Conservation (phyloP, 2,888 invertebrate genomes). For the Nebria brevicollis region DNA sequence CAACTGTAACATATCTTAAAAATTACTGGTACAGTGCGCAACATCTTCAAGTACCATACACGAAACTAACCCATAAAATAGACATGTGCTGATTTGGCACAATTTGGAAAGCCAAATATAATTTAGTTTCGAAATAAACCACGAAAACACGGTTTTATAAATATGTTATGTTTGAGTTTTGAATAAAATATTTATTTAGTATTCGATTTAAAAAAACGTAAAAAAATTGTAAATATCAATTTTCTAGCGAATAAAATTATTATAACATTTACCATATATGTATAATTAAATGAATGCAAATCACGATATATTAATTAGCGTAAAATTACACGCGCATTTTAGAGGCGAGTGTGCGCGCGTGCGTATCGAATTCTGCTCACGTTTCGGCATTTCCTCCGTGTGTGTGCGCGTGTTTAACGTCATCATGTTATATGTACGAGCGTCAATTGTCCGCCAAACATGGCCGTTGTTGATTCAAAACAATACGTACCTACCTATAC, state of each 20-base stretch:
- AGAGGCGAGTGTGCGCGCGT: background rate
- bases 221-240: background rate
- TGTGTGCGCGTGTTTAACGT: constrained; percentile 5
- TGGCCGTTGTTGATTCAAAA: constrained; percentile 12
- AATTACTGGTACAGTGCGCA: background rate
- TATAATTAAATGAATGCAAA: constrained; percentile 21
- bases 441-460: constrained; percentile 3
- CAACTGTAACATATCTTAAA: background rate
- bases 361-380: constrained; percentile 8
- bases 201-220: background rate
- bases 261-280: background rate
- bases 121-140: background rate
- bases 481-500: constrained; percentile 7
- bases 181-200: background rate
- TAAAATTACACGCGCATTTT: constrained; percentile 13
- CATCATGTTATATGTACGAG: background rate
- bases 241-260: background rate
- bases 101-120: background rate
- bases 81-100: no score
- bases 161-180: no score
- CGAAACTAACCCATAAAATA: background rate
- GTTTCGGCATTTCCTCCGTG: constrained; percentile 15
- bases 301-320: constrained; percentile 21
- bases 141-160: background rate
- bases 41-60: background rate